Evolutionary conservation across 1,140 invertebrate species (phyloP), one percentile per base, ranked within the genome.

Genomic region (Protaetia brevitarsis): DNA sequence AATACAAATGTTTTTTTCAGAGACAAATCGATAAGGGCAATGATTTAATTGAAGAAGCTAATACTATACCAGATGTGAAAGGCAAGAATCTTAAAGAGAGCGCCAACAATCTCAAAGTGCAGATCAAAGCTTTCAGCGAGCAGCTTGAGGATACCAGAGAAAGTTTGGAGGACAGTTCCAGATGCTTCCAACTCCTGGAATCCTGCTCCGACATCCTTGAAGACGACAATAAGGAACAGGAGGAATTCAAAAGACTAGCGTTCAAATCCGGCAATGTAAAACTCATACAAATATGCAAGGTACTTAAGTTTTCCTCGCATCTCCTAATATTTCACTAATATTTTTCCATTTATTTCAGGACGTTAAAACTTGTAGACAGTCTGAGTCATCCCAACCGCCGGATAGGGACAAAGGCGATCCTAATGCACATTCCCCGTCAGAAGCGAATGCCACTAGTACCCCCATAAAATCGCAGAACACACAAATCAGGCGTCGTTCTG

Each of bases 11-110:
- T 64, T 64, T 63, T 63, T 81, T 81, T 21, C 81, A 93, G 91
- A 88, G 88, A 77, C 88, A 93, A 78, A 82, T 93, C 74, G 91
- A 93, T 76, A 92, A 92, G 79, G 90, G 89, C 10, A 85, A 87
- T 69, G 90, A 93, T 73, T 79, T 93, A 56, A 80, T 91, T 68
- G 88, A 92, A 74, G 91, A 91, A 77, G 87, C 88, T 41, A 84
- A 82, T 64, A 78, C 82, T 3, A 78, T 82, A 27, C 75, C 76
- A 13, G 77, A 81, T 63, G 69, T 80, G 23, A 76, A 79, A 64
- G 81, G 85, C 2, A 82, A 81, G 64, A 86, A 86, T 31, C 82
- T 92, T 28, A 84, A 85, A 68, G 89, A 91, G 66, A 79, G 89
- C 59, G 85, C 89, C 0, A 78, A 82, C 61, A 87, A 86, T 30